Evolutionary conservation across 64 coral and sea anemone genomes (phyloP), one percentile per base, ranked within the genome.

Genomic region (Actinia equina): DNA sequence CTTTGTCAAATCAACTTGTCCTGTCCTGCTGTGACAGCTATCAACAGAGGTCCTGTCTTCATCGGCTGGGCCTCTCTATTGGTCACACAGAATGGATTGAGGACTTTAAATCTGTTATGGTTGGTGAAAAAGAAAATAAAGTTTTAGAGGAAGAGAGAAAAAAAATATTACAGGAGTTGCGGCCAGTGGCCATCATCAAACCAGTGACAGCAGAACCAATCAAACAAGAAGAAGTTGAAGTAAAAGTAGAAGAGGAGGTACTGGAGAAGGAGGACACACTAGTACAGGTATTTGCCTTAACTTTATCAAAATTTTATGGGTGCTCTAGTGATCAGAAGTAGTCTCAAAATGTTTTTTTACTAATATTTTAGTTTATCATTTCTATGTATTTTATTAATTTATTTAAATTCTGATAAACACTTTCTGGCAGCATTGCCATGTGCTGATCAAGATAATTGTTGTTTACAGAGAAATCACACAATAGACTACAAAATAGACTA

Each of bases 71-170:
- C 17, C 67, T 98, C 15, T 26, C 26, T 26, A 84, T 93, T 61
- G 92, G 95, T 44, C 59, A 91, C 18, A 93, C 76, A 23, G 89
- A 93, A 61, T 98, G 88, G 91, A 88, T 83, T 84, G 86, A 98
- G 45, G 86, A 98, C 79, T 98, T 98, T 84, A 84, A 89, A 30
- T 43, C 41, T 9, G 57, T 44, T 37, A 84, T 91, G 11, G 44
- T 52, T 17, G 42, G 8, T 57, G 27, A 53, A 18, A 55, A 27
- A 11, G 42, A 59, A 43, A 41, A 79, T n/a, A 77, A 23, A 61
- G 58, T 20, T 59, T 41, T 30, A 12, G 82, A 58, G 59, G 84
- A 85, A 11, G 83, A 87, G 49, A 54, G 44, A 16, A 71, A 17
- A 26, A 53, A 22, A 6, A 51, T 71, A 8, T 17, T 71, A 0